These are phyloP conservation scores for Oxyruncus cristatus DNA, from an alignment of 2,113 vertebrate species.

Conservation along the genomic window DNA sequence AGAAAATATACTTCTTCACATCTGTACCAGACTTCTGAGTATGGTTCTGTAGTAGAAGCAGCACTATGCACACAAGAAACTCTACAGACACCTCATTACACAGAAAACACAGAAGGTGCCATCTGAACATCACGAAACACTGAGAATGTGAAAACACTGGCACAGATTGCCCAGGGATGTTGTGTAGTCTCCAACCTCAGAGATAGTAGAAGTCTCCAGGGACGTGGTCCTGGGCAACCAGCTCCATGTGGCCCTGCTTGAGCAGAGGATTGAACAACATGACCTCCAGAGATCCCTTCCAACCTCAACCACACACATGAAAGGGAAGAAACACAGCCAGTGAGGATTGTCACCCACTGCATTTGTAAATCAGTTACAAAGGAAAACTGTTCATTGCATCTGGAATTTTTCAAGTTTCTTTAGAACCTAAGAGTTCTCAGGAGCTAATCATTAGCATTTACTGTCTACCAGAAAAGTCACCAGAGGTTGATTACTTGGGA, in stretches of 20 bases:
- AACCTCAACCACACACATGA: neutral
- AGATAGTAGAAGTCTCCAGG: neutral
- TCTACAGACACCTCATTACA: neutral
- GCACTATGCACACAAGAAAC: neutral
- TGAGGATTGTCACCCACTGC: neutral
- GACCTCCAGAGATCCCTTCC: neutral
- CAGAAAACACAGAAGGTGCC: neutral
- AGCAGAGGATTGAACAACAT: neutral
- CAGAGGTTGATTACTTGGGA: neutral
- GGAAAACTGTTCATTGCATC: neutral
- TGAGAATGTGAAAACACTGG: neutral
- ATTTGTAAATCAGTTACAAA: constrained; percentile 19
- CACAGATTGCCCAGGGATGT: neutral
- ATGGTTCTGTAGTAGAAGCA: neutral
- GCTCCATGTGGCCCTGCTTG: neutral
- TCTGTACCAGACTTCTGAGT: neutral
- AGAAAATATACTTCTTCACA: neutral
- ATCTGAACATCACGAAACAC: neutral
- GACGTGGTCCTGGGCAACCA: neutral
- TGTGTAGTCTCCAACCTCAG: neutral
- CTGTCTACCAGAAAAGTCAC: neutral
- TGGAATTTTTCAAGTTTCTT: neutral
- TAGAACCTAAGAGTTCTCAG: neutral
- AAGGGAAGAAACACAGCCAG: neutral
- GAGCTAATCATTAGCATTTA: neutral